Evolutionary conservation across 2,797 vertebrate genomes (phyloP).

Genomic region (Botia almorhae): DNA sequence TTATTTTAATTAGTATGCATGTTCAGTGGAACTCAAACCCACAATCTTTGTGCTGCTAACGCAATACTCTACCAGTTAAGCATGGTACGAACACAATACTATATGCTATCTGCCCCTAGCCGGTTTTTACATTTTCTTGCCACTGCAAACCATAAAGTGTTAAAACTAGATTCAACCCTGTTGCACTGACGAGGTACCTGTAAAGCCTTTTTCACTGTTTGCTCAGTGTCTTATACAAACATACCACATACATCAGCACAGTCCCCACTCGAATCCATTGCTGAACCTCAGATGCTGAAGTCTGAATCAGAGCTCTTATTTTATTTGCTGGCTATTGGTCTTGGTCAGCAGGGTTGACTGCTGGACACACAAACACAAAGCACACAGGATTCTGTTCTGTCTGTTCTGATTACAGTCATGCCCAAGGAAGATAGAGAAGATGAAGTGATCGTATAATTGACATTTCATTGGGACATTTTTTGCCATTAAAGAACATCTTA

Average conservation of each 20-base stretch:
- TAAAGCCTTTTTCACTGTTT: neutral
- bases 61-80: no score
- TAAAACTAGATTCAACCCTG: slow-evolving; percentile 23
- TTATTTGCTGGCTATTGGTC: slow-evolving; percentile 19
- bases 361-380: slow-evolving; percentile 16
- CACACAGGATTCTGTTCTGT: slow-evolving; percentile 21
- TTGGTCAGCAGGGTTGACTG: slow-evolving; percentile 10
- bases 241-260: slow-evolving; percentile 19
- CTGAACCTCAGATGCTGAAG: slow-evolving; percentile 20
- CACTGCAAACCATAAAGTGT: slow-evolving; percentile 4
- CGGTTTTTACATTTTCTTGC: neutral
- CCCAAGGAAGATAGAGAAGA: slow-evolving; percentile 9
- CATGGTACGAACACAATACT: neutral
- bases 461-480: slow-evolving; percentile 45
- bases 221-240: slow-evolving; percentile 16
- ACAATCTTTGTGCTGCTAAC: no score
- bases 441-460: slow-evolving; percentile 41
- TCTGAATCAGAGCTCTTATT: slow-evolving; percentile 33
- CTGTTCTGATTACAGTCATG: slow-evolving; percentile 29
- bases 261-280: slow-evolving; percentile 15
- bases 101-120: neutral
- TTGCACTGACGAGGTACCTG: slow-evolving; percentile 27
- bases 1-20: no score
- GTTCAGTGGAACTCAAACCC: no score
- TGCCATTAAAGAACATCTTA: slow-evolving; percentile 13